phyloP scores from a whole-genome alignment of 2,888 invertebrate species.

The Lithodes maja region DNA sequence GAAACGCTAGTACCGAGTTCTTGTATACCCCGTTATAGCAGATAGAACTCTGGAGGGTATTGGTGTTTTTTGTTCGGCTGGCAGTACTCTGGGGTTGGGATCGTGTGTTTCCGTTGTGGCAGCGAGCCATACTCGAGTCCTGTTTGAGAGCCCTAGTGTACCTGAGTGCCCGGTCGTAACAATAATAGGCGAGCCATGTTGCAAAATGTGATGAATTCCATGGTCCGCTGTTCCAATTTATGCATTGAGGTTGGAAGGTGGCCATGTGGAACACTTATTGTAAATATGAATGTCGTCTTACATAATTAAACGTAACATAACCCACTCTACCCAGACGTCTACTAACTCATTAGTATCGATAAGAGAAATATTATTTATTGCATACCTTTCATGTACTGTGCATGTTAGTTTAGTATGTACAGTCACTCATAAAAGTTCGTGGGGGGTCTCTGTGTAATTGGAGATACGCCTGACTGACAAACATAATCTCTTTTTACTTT shows the following conservation, averaged over 20 bases:
- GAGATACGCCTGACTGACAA: too few relatives aligned
- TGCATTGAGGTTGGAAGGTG: slow-evolving; percentile 12
- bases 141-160: too few relatives aligned
- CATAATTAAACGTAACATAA: slow-evolving; percentile 4
- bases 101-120: too few relatives aligned
- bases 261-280: slow-evolving; percentile 11
- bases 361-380: slow-evolving; percentile 1
- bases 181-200: slow-evolving; percentile 10
- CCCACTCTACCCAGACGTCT: background rate
- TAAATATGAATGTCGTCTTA: background rate
- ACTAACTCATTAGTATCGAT: slow-evolving; percentile 8
- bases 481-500: too few relatives aligned
- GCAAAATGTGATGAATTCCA: slow-evolving; percentile 26
- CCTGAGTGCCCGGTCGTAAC: too few relatives aligned
- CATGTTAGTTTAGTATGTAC: slow-evolving; percentile 8
- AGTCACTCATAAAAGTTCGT: background rate
- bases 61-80: too few relatives aligned
- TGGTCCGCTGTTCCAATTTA: slow-evolving; percentile 21
- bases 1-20: too few relatives aligned
- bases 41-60: too few relatives aligned
- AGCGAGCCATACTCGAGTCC: too few relatives aligned
- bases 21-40: too few relatives aligned
- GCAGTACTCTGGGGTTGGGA: too few relatives aligned
- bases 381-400: slow-evolving; percentile 12
- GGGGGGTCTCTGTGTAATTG: too few relatives aligned